phyloP scores from a whole-genome alignment of 1,140 invertebrate genomes.

The Pogonus chalceus region DNA sequence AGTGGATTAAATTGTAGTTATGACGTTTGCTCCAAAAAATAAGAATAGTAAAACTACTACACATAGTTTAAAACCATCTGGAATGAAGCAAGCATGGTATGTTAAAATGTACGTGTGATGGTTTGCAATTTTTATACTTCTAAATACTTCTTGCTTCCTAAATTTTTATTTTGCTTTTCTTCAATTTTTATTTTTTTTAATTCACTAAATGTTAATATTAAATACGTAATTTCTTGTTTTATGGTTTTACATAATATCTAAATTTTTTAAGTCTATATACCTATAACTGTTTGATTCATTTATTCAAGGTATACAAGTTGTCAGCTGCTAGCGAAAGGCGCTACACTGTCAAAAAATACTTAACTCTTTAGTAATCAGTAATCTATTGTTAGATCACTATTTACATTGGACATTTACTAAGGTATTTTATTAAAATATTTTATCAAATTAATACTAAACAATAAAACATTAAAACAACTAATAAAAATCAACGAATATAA shows the following conservation, averaged over 20 bases:
- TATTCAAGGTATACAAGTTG: neutral
- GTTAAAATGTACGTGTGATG: slow-evolving; percentile 25
- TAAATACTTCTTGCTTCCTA: slow-evolving; percentile 1
- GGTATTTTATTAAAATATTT: too few species aligned
- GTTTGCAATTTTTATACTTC: slow-evolving; percentile 9
- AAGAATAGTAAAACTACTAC: neutral
- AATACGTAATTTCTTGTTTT: neutral
- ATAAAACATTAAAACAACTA: too few species aligned
- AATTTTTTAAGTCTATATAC: neutral
- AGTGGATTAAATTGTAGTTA: too few species aligned
- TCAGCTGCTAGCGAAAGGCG: neutral
- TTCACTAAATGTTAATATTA: neutral
- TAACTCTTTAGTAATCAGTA: too few species aligned
- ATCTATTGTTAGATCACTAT: too few species aligned
- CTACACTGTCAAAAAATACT: neutral
- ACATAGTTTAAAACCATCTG: slow-evolving; percentile 2
- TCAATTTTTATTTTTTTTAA: slow-evolving; percentile 12
- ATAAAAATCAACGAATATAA: too few species aligned
- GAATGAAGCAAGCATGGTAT: slow-evolving; percentile 27
- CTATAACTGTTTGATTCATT: too few species aligned
- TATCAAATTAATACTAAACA: too few species aligned
- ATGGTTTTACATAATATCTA: neutral
- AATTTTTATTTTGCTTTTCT: slow-evolving; percentile 2
- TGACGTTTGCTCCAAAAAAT: slow-evolving; percentile 3
- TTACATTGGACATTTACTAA: too few species aligned